Percentiles rank a stretch among this genome's conserved stretches.
Conservation (phyloP, 1,140 invertebrate genomes). For the Galleria mellonella region DNA sequence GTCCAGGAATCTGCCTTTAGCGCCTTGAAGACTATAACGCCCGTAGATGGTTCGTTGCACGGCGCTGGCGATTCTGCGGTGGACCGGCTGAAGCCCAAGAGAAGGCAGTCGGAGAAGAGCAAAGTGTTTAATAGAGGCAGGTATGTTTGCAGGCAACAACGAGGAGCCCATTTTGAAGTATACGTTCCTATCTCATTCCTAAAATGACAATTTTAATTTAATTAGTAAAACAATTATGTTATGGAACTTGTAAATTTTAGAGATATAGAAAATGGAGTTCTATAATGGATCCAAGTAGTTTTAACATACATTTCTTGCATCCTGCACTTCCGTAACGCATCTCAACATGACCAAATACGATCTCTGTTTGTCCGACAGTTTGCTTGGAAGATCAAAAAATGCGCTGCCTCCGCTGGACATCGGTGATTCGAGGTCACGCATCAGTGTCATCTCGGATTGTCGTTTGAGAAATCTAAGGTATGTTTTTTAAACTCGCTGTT, state of each 20-base stretch:
- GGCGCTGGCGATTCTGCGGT: slow-evolving; percentile 39
- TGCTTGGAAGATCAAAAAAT: slow-evolving; percentile 20
- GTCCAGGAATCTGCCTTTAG: slow-evolving; percentile 25
- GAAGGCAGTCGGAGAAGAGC: slow-evolving; percentile 22
- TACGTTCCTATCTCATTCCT: no score
- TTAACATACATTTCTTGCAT: no score
- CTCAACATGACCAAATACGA: no score
- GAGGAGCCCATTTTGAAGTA: no score
- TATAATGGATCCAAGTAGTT: no score
- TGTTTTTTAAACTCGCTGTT: background rate
- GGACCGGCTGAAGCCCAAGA: slow-evolving; percentile 9
- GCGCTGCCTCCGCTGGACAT: slow-evolving; percentile 28
- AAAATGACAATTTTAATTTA: no score
- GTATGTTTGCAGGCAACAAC: slow-evolving; percentile 9
- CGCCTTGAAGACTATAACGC: slow-evolving; percentile 29
- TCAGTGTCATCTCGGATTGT: slow-evolving; percentile 53
- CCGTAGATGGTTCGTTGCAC: slow-evolving; percentile 25
- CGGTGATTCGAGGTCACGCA: slow-evolving; percentile 32
- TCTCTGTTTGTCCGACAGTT: slow-evolving; percentile 14
- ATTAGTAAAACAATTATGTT: no score
- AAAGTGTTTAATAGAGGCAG: slow-evolving; percentile 28
- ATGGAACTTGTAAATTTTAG: no score
- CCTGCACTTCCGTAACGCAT: no score
- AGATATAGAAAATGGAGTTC: no score
- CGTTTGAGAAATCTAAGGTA: slow-evolving; percentile 54